Base-by-base conservation (phyloP, 2,888 invertebrate species). In the Amblyteles armatorius region DNA sequence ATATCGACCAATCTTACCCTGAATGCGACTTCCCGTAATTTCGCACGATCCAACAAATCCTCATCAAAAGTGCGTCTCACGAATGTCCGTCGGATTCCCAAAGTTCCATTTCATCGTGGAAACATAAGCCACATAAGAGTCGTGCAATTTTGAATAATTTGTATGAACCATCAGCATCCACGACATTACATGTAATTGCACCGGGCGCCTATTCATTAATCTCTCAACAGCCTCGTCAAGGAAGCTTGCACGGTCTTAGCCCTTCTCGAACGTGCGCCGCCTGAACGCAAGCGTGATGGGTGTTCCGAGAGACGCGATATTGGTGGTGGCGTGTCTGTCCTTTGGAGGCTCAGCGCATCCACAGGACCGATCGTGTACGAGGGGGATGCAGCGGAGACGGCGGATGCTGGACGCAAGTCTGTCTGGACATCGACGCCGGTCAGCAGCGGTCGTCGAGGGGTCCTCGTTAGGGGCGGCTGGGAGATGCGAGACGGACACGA, bases 391-490 rank as follows among this genome's bases (percentile, higher is more conserved):
- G 72, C 60, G 68, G 73, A 74, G 65, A 3, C 69, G n/a, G 50
- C 40, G 52, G 7, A 63, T n/a, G 68, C 55, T 40, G 73, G 52
- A 77, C 11, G 57, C 48, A 48, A 65, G 55, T 74, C 55, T n/a
- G 60, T 68, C 22, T 73, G 82, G 76, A 84, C 79, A 83, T 52
- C 76, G 84, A 84, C 81, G 76, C 71, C 50, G 82, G 79, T 73
- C 77, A 73, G 13, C 79, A 68, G 84, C 22, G 84, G 78, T 86
- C 85, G 89, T 89, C 88, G 88, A 87, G 87, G 74, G 84, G 74
- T 72, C 78, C 82, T 86, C 86, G 88, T 89, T 85, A 86, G 73
- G 82, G 80, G 76, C 63, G 73, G 79, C 68, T 68, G 19, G 16
- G 33, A 19, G 52, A 69, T 60, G 84, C 71, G 69, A 82, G 80